Evolutionary conservation across 2,888 invertebrate species (phyloP).

Genomic region (Trissoscelio sp.): DNA sequence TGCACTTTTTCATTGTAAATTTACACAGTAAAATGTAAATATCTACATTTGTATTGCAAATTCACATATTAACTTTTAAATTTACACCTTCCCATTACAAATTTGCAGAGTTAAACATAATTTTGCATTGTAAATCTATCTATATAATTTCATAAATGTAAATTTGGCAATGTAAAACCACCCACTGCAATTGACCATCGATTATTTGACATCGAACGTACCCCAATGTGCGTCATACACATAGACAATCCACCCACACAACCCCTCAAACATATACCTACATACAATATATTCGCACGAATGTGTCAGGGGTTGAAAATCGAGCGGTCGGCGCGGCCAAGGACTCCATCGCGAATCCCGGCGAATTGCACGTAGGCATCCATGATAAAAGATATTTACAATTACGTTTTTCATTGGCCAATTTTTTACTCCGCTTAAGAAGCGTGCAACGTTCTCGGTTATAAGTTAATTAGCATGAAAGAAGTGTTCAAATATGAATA

Average conservation of each 20-base stretch:
- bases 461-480: slow-evolving; percentile 13
- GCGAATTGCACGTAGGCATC: slow-evolving; percentile 58
- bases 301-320: slow-evolving; percentile 59
- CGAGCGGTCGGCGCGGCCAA: slow-evolving; percentile 60
- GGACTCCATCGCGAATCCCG: slow-evolving; percentile 58
- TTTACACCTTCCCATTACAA: no score
- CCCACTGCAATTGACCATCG: no score
- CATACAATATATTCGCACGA: slow-evolving; percentile 4
- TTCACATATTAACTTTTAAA: no score
- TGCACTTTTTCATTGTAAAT: background rate
- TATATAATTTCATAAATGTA: background rate
- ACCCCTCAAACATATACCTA: background rate
- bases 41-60: no score
- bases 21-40: background rate
- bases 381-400: slow-evolving; percentile 23
- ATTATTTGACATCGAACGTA: background rate
- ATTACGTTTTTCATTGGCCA: slow-evolving; percentile 10
- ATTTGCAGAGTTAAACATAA: no score
- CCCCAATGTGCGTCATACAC: background rate
- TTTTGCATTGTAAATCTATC: no score
- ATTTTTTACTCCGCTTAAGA: slow-evolving; percentile 2
- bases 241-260: background rate
- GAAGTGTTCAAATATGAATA: background rate
- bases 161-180: background rate
- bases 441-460: slow-evolving; percentile 5